A percentile compares a stretch with the other conserved stretches of the same genome.
Evolutionary conservation across 2,797 vertebrate genomes (phyloP).

Genomic region (Cirrhinus mrigala): DNA sequence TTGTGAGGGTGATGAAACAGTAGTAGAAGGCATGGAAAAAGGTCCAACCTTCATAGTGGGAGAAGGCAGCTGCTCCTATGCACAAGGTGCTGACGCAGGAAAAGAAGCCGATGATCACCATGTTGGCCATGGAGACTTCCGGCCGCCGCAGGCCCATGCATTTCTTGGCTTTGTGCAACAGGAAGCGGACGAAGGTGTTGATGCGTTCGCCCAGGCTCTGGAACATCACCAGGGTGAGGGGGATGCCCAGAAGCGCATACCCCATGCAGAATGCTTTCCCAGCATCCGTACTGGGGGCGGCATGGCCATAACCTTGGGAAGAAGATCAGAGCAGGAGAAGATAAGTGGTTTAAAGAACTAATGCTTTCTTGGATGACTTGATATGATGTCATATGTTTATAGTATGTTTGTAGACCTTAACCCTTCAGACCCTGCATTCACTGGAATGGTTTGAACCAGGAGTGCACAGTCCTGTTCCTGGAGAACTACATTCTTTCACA

Average conservation of each 20-base stretch:
- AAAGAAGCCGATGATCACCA: constrained; percentile 96
- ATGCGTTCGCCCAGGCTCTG: constrained; percentile 97
- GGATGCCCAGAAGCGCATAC: constrained; percentile 96
- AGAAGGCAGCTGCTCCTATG: constrained; percentile 91
- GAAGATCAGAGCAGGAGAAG: constrained; percentile 43
- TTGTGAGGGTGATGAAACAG: constrained; percentile 98
- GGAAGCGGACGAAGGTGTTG: constrained; percentile 92
- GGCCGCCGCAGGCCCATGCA: constrained; percentile 89
- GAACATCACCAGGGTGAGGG: constrained; percentile 97
- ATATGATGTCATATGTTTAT: not conserved
- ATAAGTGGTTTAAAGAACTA: not conserved
- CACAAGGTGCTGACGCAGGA: constrained; percentile 94
- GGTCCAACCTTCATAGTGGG: constrained; percentile 94
- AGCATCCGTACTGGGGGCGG: constrained; percentile 94
- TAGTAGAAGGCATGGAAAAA: constrained; percentile 99
- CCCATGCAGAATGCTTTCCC: constrained; percentile 99
- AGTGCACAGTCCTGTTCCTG: not conserved
- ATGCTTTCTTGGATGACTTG: not conserved
- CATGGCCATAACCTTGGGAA: constrained; percentile 91
- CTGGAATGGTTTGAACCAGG: not conserved
- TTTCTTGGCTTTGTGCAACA: constrained; percentile 92
- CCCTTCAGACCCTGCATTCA: not conserved
- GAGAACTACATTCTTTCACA: not conserved
- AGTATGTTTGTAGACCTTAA: not conserved
- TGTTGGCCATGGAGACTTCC: constrained; percentile 97